Conservation (phyloP, 1,140 invertebrate species). For the Aphaenogaster floridana region DNA sequence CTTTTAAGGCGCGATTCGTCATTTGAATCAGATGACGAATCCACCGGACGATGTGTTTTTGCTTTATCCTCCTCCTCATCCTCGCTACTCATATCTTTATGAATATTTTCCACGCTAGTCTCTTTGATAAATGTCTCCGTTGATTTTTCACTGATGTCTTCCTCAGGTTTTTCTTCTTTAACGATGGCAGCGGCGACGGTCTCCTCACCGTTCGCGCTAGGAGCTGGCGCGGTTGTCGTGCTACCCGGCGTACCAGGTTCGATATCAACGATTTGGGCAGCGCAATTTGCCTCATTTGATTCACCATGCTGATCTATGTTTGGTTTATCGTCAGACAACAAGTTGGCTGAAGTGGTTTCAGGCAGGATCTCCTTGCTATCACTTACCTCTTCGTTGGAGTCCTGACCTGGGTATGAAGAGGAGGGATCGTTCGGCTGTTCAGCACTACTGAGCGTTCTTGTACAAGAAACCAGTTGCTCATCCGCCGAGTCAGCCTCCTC, state of each 20-base stretch:
- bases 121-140: conserved; percentile 55
- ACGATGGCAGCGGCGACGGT: conserved; percentile 19
- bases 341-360: conserved; percentile 85
- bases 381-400: conserved; percentile 86
- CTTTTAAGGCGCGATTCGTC: conserved; percentile 68
- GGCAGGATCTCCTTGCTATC: conserved; percentile 86
- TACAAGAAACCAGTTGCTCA: conserved; percentile 81
- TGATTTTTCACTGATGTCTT: conserved; percentile 58
- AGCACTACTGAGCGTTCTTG: conserved; percentile 74
- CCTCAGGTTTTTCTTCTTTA: conserved; percentile 62
- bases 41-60: conserved; percentile 59
- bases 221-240: conserved; percentile 56
- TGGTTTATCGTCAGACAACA: conserved; percentile 86
- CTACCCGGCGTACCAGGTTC: conserved; percentile 70
- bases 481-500: conserved; percentile 85
- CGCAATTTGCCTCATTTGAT: conserved; percentile 79
- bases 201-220: conserved; percentile 69
- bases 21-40: conserved; percentile 77
- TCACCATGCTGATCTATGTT: conserved; percentile 85
- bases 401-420: conserved; percentile 83
- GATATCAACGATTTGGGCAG: conserved; percentile 75
- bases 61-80: conserved; percentile 74
- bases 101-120: conserved; percentile 60
- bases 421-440: conserved; percentile 81
- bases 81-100: conserved; percentile 74